Base-by-base conservation (phyloP, 2,888 invertebrate genomes). In the Caenorhabditis sulstoni region DNA sequence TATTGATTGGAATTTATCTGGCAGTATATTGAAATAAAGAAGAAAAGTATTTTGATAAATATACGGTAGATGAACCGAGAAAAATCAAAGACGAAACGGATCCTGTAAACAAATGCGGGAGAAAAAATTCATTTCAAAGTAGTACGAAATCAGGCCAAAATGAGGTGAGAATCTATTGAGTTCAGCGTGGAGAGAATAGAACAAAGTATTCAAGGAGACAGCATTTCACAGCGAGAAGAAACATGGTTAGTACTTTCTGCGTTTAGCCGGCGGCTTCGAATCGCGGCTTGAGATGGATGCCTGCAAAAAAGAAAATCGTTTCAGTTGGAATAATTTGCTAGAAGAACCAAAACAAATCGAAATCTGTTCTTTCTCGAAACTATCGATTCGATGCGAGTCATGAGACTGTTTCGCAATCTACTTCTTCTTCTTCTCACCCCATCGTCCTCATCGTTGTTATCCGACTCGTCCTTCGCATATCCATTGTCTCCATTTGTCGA, bases 391-490 rank as follows among this genome's bases (percentile, higher is more conserved):
- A 41, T 14, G 7, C 7, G 7, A 11, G 41, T 41, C 41, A 41
- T 14, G 41, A 2, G 8, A 18, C 23, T 14, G 18, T 35, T 61
- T 20, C 35, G 68, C 45, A 29, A 29, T 29, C n/a, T n/a, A n/a
- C n/a, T n/a, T n/a, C n/a, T n/a, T n/a, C n/a, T n/a, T n/a, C n/a
- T n/a, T 29, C 29, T 29, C n/a, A 81, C 83, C 50, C 59, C 53
- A 61, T 81, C 83, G 23, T 71, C 71, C 16, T 83, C 83, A 47
- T 83, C 83, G 47, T 79, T 79, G 16, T 61, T 61, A 4, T 74
- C 71, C 0, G 62, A 58, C 2, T 83, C 83, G 16, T 83, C 81
- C 35, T 76, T 81, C 14, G 44, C 37, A 47, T 67, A 75, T 47
- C 66, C 75, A 23, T 66, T 61, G 44, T 75, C 75, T 3, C 29